Evolutionary conservation across 2,797 vertebrate species (phyloP), one percentile per base, ranked within the genome.

Genomic region (Protosalanx chinensis): DNA sequence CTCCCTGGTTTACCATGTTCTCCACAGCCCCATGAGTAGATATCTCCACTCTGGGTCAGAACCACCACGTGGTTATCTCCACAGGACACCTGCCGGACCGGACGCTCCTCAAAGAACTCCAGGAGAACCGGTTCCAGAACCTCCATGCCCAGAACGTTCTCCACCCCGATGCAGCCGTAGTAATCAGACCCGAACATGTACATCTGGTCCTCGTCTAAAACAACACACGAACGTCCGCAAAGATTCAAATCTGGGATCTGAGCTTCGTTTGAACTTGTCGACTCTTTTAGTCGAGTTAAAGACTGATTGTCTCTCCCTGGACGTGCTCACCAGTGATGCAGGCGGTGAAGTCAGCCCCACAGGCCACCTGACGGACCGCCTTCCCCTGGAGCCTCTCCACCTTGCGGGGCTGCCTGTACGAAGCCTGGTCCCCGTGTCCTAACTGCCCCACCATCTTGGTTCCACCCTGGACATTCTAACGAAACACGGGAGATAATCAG

Each of bases 181-280:
- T 99, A 99, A 86, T 99, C 96, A 0, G 98, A 99, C 68, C 98
- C 98, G 72, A 98, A 99, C 88, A 96, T 95, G 89, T 98, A 99
- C 82, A 97, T 91, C 87, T 99, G 96, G 84, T 96, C 97, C 83
- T 99, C 97, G 81, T 98, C 98, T 99, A 88, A 30, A 82, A 70
- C 64, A 68, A 81, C 82, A 20, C 77, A 73, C 35, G 27, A 46
- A 27, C 18, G 15, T 56, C 4, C 4, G 46, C 20, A 58, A n/a
- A 49, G 23, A 8, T 18, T 68, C 64, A 53, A 49, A 49, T 27
- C 23, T 41, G 23, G 13, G 64, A 27, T 37, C 23, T 27, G 23
- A 65, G 20, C 23, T 13, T 41, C 16, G 20, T 35, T 57, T 23
- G 46, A 62, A 65, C n/a, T 46, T 46, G 37, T 46, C 3, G 41